phyloP scores from a whole-genome alignment of 2,888 invertebrate genomes.

The Globia sparganii region DNA sequence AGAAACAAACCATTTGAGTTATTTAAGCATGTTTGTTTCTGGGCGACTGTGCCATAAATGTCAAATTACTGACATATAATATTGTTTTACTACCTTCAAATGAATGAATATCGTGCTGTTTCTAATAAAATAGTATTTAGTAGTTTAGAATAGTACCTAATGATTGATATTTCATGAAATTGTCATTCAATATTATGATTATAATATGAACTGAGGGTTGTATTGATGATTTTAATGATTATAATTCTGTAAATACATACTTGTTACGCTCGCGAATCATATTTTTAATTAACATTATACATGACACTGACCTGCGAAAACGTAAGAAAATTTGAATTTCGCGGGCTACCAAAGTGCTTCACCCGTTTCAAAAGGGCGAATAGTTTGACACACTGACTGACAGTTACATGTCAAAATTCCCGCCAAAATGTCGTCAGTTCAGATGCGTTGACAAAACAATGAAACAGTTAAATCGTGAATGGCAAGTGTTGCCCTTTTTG shows the following conservation, averaged over 20 bases:
- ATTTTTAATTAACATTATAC: too few species aligned
- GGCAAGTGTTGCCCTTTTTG: conserved; percentile 39
- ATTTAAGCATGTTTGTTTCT: not conserved
- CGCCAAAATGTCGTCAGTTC: conserved; percentile 46
- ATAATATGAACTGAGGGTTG: too few species aligned
- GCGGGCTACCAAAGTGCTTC: too few species aligned
- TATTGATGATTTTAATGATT: too few species aligned
- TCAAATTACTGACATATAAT: not conserved
- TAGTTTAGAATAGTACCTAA: not conserved
- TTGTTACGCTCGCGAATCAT: too few species aligned
- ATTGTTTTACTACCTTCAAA: not conserved
- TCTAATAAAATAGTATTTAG: too few species aligned
- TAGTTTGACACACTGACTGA: conserved; percentile 36
- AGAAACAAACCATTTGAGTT: not conserved
- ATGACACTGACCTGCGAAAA: too few species aligned
- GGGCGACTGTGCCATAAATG: not conserved
- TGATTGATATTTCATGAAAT: not conserved
- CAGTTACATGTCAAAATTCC: conserved; percentile 45
- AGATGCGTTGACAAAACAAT: conserved; percentile 52
- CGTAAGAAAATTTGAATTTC: too few species aligned
- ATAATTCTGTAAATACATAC: too few species aligned
- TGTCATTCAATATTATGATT: too few species aligned
- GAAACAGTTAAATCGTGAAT: conserved; percentile 46
- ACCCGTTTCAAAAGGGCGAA: conserved; percentile 9
- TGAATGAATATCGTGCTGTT: not conserved